Evolutionary conservation across 2,113 vertebrate species (phyloP).

Genomic region (Atlantisia rogersi): DNA sequence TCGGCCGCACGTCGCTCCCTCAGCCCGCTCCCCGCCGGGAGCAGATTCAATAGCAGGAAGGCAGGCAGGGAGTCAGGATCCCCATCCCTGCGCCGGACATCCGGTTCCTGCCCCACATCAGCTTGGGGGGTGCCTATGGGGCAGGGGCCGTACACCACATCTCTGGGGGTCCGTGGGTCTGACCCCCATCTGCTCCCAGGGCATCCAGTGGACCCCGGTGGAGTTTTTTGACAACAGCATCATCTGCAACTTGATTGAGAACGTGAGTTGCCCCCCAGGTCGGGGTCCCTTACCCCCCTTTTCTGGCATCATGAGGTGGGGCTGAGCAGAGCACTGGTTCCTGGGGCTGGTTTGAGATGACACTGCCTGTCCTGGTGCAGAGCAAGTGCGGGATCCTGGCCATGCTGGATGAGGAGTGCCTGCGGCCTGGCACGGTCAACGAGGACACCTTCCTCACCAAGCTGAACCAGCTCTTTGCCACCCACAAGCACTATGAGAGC

Average conservation of each 20-base stretch:
- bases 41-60: slow-evolving; percentile 56
- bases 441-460: slow-evolving; percentile 80
- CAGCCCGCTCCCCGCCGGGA: background rate
- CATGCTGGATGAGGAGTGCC: slow-evolving; percentile 83
- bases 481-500: slow-evolving; percentile 78
- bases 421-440: slow-evolving; percentile 77
- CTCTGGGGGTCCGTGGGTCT: rapidly evolving
- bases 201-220: slow-evolving; percentile 77
- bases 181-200: slow-evolving; percentile 49
- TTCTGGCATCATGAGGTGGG: background rate
- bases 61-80: background rate
- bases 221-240: slow-evolving; percentile 81
- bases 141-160: background rate
- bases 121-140: background rate
- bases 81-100: background rate
- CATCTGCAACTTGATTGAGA: slow-evolving; percentile 83
- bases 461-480: slow-evolving; percentile 70
- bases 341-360: background rate
- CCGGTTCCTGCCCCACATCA: slow-evolving; percentile 21
- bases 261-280: slow-evolving; percentile 67
- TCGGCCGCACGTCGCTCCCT: rapidly evolving
- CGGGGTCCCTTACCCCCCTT: background rate
- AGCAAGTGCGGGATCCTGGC: slow-evolving; percentile 77
- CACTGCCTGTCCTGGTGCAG: background rate
- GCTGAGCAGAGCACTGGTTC: background rate